Base-by-base conservation (phyloP, 2,888 invertebrate genomes). In the Masnerella sp. region DNA sequence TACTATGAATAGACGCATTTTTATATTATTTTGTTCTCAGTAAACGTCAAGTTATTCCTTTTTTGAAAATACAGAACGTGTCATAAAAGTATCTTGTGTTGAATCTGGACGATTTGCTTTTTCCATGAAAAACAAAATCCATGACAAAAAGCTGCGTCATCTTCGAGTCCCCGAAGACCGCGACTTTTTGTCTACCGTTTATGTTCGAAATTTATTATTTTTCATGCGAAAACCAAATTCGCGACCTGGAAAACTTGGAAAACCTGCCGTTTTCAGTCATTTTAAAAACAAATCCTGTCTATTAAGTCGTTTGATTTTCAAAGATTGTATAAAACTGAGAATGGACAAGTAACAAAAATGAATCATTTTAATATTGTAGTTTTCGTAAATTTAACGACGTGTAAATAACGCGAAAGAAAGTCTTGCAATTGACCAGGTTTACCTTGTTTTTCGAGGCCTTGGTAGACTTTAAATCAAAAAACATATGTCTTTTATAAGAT, bases 71-170 rank as follows among this genome's bases (percentile, higher is more conserved):
- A 14, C 11, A 52, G 14, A 22, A 12, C 15, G 61, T 71, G 58
- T 73, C 64, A 74, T 69, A 52, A 38, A 61, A 45, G 71, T 61
- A 73, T 74, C 58, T 72, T 72, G 69, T 74, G 72, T 67, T 71
- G 56, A 67, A 52, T 45, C 68, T 43, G 20, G 51, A 64, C 11
- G 20, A 52, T 52, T 49, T 70, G 54, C 18, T 70, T 62, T 70
- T 51, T 58, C 12, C 62, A 62, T 40, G 45, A 69, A 49, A 56
- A 54, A 42, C 3, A 54, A 30, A 28, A 25, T 1, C 12, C 7
- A 11, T 8, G 9, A 42, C 34, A 28, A 61, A 61, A 32, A 40
- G 45, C 12, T 12, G 40, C 17, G 38, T 5, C 18, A 38, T 14
- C 45, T 45, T n/a, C 17, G 17, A 12, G 38, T 49, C 12, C 20